Base-by-base conservation (phyloP, 2,797 vertebrate species). In the Sitta carolinensis region DNA sequence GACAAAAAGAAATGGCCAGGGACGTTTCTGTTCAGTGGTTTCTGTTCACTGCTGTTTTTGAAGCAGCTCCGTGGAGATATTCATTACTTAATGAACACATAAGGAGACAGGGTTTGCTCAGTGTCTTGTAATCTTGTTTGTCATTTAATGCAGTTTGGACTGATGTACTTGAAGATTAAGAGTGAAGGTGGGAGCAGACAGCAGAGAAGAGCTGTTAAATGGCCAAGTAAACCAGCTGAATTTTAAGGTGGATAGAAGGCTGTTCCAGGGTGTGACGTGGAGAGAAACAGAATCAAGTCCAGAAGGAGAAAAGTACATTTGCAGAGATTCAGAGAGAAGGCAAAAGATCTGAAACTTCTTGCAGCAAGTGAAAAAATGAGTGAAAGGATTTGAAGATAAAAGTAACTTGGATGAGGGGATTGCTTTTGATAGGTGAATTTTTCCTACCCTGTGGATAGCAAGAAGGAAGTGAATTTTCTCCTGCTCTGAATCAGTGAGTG, bases 111-210 rank as follows among this genome's bases (percentile, higher is more conserved):
- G 11, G 17, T 87, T 91, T 84, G 78, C 66, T 97, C 77, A 75
- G 78, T 76, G 45, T 74, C 67, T 89, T 66, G 30, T 70, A 72
- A 34, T 82, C 62, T 68, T 18, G 3, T 94, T 94, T 84, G 69
- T 80, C 54, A 43, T 94, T 91, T 93, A 93, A 90, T 86, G 82
- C 74, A 72, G 75, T 94, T 95, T 92, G 85, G 74, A 59, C 62
- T 93, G 88, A 91, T 79, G 74, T 59, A 88, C 62, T 88, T 82
- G 90, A 80, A 95, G 73, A 96, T 94, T 88, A 61, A 79, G 72
- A 91, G 54, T 61, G 59, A 88, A 91, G 68, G 90, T 86, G 78
- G 87, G 54, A 91, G 43, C 92, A 95, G 89, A 66, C 64, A 89
- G 54, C 50, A 90, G 43, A 81, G 79, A 72, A 59, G 77, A 93